These are phyloP conservation scores for Scophthalmus maximus DNA, from an alignment of 2,113 vertebrate species.

Conservation along the genomic window DNA sequence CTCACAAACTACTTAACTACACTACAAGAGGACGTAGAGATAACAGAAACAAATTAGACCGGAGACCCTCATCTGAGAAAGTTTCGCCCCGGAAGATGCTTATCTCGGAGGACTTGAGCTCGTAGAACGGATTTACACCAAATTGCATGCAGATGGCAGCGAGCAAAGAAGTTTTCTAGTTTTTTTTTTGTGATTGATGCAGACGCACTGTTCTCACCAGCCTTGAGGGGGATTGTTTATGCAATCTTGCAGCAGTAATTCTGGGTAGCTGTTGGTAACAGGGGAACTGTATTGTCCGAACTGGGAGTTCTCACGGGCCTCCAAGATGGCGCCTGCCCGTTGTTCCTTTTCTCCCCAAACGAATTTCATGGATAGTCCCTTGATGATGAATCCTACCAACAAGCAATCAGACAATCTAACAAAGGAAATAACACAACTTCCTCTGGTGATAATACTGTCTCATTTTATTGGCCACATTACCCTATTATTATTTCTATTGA, in stretches of 20 bases:
- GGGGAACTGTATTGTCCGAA: slow-evolving; percentile 11
- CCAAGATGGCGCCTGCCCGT: background rate
- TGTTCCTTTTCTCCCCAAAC: too few species aligned
- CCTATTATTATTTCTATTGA: background rate
- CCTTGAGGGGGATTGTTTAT: slow-evolving; percentile 32
- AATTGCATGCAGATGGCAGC: slow-evolving; percentile 75
- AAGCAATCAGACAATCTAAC: background rate
- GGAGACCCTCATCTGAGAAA: slow-evolving; percentile 71
- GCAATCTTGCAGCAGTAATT: slow-evolving; percentile 23
- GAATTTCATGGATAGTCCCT: too few species aligned
- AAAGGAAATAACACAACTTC: background rate
- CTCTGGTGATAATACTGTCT: background rate
- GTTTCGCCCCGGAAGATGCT: slow-evolving; percentile 61
- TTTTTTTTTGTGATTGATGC: slow-evolving; percentile 45
- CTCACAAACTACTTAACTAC: slow-evolving; percentile 54
- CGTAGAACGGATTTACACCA: slow-evolving; percentile 40
- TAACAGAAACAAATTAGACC: slow-evolving; percentile 65
- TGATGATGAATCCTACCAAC: too few species aligned
- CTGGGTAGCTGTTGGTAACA: slow-evolving; percentile 29
- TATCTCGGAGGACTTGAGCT: slow-evolving; percentile 69
- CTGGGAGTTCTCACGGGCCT: slow-evolving; percentile 19
- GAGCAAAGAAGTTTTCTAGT: slow-evolving; percentile 15
- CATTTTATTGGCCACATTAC: background rate
- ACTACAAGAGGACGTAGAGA: slow-evolving; percentile 59
- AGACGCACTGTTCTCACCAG: slow-evolving; percentile 25